Percentiles rank a stretch among this genome's conserved stretches.
Evolutionary conservation across 2,888 invertebrate species (phyloP).

Genomic region (Pristionchus entomophagus): DNA sequence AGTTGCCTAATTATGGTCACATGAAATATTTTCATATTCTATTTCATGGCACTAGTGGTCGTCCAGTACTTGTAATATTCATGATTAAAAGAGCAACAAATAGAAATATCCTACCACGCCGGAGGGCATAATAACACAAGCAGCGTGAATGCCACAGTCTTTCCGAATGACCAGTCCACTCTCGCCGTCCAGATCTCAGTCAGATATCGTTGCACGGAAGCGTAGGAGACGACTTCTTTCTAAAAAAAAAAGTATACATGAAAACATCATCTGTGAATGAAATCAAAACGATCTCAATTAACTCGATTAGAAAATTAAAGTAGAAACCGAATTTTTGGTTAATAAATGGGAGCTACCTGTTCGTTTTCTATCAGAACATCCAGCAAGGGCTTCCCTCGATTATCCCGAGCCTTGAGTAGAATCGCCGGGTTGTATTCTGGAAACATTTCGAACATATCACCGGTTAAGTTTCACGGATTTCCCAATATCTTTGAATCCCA

Average conservation of each 20-base stretch:
- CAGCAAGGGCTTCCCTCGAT: conserved; percentile 88
- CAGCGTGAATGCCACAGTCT: conserved; percentile 92
- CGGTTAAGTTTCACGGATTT: neutral
- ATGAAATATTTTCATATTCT: too few relatives aligned
- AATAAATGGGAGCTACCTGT: conserved; percentile 81
- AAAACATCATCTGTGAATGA: neutral
- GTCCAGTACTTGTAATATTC: neutral
- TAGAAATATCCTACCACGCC: conserved; percentile 83
- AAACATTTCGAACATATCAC: conserved; percentile 37
- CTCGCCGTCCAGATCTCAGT: conserved; percentile 96
- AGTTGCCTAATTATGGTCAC: neutral
- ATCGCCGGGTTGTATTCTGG: conserved; percentile 87
- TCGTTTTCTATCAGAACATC: conserved; percentile 92
- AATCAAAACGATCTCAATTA: neutral
- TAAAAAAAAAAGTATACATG: conserved; percentile 50
- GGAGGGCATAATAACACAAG: conserved; percentile 94
- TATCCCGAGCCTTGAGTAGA: conserved; percentile 94
- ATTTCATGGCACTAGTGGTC: neutral
- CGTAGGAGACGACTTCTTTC: conserved; percentile 76
- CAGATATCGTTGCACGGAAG: conserved; percentile 79
- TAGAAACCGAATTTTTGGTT: conserved; percentile 82
- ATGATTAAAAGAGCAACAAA: conserved; percentile 1
- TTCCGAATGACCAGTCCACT: conserved; percentile 93
- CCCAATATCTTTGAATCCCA: neutral
- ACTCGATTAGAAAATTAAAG: neutral